Evolutionary conservation across 2,888 invertebrate genomes (phyloP), one percentile per base, ranked within the genome.

Genomic region (Elmis aenea): DNA sequence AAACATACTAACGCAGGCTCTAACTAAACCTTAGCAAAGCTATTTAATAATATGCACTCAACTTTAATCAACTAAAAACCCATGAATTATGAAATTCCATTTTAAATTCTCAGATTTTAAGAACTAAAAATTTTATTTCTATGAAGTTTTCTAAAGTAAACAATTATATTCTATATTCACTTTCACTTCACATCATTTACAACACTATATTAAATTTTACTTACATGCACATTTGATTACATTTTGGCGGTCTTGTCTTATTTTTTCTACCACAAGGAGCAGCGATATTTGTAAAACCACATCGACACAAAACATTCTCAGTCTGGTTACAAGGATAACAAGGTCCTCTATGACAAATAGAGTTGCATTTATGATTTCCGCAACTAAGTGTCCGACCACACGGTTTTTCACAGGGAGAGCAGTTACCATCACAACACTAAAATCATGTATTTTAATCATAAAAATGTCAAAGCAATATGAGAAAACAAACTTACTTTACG

Each of bases 231-330:
- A 69, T 68, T 35, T 81, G 73, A 38, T 68, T 71, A 58, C 95
- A 95, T 54, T 78, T 79, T 1, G 91, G 91, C 5, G 90, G 86
- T 52, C 81, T 83, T 0, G 83, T 82, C 48, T 74, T 75, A 35
- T 76, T 76, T 53, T 86, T 85, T 37, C 85, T 75, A 0, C 94
- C 94, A 67, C 95, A 96, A 0, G 91, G 89, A 1, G 94, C 88
- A 5, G 75, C 79, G 8, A 88, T 70, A 25, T 75, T 77, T 1
- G 88, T 89, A 38, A 72, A 73, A 26, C 90, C 88, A 64, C 95
- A 96, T 35, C 79, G 76, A 58, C 95, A 96, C 10, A 82, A 73
- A 2, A 83, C 75, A 47, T 79, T 79, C 3, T 75, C 83, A 1
- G 81, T 84, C 35, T 79, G 66, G 1, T 77, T 78, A 53, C 91